These are phyloP conservation scores for Saturnia japonica DNA, from an alignment of 2,888 invertebrate genomes.

Conservation along the genomic window DNA sequence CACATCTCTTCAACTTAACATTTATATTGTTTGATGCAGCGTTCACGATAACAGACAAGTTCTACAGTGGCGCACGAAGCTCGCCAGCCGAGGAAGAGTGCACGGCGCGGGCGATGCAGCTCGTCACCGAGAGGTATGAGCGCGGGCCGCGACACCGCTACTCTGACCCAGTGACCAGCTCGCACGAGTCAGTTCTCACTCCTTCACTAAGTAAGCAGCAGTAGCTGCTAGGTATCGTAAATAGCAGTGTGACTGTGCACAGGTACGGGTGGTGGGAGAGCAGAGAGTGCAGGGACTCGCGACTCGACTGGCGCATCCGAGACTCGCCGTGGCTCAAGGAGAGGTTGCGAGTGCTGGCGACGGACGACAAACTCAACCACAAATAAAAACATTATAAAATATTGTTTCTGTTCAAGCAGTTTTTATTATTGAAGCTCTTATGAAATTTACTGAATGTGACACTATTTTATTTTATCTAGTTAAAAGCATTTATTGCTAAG, in stretches of 20 bases:
- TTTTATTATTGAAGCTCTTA: background rate
- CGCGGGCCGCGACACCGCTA: conserved; percentile 48
- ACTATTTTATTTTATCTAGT: background rate
- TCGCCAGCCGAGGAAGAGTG: conserved; percentile 27
- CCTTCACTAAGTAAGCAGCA: background rate
- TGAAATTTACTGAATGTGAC: background rate
- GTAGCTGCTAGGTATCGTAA: background rate
- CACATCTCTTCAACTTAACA: too few species aligned
- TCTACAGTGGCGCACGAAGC: conserved; percentile 41
- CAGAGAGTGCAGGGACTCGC: conserved; percentile 19
- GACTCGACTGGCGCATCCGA: conserved; percentile 64
- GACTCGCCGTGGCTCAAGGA: conserved; percentile 74
- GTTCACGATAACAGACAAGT: conserved; percentile 61
- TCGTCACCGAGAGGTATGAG: conserved; percentile 47
- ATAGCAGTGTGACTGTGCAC: conserved; percentile 26
- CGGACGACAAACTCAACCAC: conserved; percentile 49
- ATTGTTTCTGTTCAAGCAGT: background rate
- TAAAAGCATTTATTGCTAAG: background rate
- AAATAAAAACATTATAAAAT: background rate
- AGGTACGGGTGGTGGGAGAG: conserved; percentile 69
- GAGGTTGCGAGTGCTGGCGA: conserved; percentile 60
- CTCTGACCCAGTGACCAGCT: conserved; percentile 44
- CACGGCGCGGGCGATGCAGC: conserved; percentile 35
- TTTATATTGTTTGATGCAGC: conserved; percentile 44
- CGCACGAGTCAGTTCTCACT: conserved; percentile 48